Evolutionary conservation across 2,888 invertebrate species (phyloP), one percentile per base, ranked within the genome.

Genomic region (Parasteatoda lunata): DNA sequence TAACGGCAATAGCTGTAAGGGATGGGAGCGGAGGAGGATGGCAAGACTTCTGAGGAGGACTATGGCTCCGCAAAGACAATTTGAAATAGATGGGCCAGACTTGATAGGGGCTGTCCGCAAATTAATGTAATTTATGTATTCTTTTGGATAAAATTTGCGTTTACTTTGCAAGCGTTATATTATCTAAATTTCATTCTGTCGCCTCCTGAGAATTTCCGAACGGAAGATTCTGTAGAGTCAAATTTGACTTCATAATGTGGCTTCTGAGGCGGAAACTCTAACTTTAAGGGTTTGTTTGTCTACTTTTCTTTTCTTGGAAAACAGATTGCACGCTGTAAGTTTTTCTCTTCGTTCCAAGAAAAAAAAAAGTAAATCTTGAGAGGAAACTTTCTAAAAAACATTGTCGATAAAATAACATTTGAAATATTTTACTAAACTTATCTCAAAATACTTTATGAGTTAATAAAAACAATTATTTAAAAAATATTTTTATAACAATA

Each of bases 71-170:
- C 71, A 47, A 84, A 73, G 84, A 84, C 84, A 78, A 84, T 84
- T 84, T 84, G 68, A 73, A 84, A 78, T 78, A 73, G 79, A 79
- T 79, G 70, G 70, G 70, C 72, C n/a, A 45, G 13, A 13, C 72
- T 48, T 80, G 79, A 75, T 85, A 59, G 85, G 85, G 80, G 80
- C 54, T 80, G 85, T 86, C 79, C 80, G 76, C 85, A 86, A 86
- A 86, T 86, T 86, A 86, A 80, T 86, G 66, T 52, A 65, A 79
- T 85, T 85, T 84, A 54, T 68, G n/a, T 45, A 45, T 82, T 70
- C 65, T 72, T 78, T 85, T 64, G 49, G 76, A 51, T 68, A 70
- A 68, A 73, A 78, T 84, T 73, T 73, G 11, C 66, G 84, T 84
- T 84, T 84, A 73, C 73, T 73, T 78, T 68, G 11, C 71, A 49